These are phyloP conservation scores for Marisa cornuarietis DNA, from an alignment of 1,140 invertebrate genomes.

Conservation along the genomic window DNA sequence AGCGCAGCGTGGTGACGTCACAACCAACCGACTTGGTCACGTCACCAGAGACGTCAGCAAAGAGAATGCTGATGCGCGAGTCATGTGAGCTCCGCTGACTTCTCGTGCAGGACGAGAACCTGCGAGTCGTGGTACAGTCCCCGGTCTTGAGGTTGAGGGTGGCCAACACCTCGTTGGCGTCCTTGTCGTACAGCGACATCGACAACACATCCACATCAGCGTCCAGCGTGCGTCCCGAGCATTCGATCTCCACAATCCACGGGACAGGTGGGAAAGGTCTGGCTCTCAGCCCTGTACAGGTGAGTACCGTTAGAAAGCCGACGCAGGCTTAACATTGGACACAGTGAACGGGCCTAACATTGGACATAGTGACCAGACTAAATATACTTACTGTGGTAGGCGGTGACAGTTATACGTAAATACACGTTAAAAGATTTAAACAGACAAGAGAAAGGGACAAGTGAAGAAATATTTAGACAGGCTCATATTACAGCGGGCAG, in stretches of 20 bases:
- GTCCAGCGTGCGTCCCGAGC: conserved; percentile 2
- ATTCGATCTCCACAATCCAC: conserved; percentile 8
- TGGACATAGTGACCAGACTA: not conserved
- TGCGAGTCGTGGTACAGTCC: conserved; percentile 7
- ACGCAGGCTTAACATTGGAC: not conserved
- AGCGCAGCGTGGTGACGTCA: not conserved
- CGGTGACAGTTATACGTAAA: too few relatives aligned
- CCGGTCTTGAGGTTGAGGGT: conserved; percentile 4
- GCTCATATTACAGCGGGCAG: not conserved
- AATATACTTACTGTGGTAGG: too few relatives aligned
- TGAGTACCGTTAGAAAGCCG: not conserved
- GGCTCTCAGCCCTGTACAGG: conserved; percentile 1
- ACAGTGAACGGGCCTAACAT: too few relatives aligned
- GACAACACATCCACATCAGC: conserved; percentile 11
- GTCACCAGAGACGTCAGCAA: not conserved
- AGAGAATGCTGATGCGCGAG: conserved; percentile 5
- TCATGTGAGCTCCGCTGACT: not conserved
- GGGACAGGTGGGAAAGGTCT: not conserved
- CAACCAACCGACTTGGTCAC: not conserved
- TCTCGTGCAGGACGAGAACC: conserved; percentile 7
- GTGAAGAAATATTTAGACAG: not conserved
- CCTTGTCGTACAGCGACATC: conserved; percentile 5
- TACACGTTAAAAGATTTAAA: not conserved
- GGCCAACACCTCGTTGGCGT: not conserved
- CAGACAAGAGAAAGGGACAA: not conserved